These are phyloP conservation scores for Altica lythri DNA, from an alignment of 2,888 invertebrate species.

Conservation along the genomic window DNA sequence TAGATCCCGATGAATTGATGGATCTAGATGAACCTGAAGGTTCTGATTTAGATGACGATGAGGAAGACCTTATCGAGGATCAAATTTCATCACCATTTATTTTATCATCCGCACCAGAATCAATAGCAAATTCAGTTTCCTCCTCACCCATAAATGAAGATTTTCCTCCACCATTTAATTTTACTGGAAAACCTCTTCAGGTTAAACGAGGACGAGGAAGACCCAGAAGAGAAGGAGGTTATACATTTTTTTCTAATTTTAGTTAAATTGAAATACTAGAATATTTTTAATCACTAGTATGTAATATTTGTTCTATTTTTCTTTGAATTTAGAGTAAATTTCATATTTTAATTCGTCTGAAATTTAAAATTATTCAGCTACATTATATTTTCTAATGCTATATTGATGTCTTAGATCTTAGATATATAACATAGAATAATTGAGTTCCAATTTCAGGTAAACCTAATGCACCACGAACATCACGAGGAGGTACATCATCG, in stretches of 20 bases:
- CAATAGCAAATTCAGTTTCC: conserved; percentile 67
- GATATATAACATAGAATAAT: too few species aligned
- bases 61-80: conserved; percentile 63
- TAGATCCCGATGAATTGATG: conserved; percentile 63
- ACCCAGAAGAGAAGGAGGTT: conserved; percentile 75
- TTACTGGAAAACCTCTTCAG: conserved; percentile 65
- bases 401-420: too few species aligned
- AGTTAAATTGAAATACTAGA: too few species aligned
- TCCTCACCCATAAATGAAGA: conserved; percentile 64
- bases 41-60: conserved; percentile 76
- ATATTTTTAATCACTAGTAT: too few species aligned
- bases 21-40: conserved; percentile 76
- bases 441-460: conserved; percentile 47
- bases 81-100: conserved; percentile 59
- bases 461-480: conserved; percentile 43
- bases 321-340: too few species aligned
- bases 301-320: too few species aligned
- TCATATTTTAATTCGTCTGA: too few species aligned
- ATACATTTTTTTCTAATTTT: too few species aligned
- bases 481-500: conserved; percentile 31
- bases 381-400: too few species aligned
- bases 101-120: conserved; percentile 62
- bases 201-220: conserved; percentile 81
- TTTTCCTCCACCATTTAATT: conserved; percentile 66
- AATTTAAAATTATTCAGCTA: too few species aligned